phyloP scores from a whole-genome alignment of 2,113 vertebrate species.

The Mirounga angustirostris region DNA sequence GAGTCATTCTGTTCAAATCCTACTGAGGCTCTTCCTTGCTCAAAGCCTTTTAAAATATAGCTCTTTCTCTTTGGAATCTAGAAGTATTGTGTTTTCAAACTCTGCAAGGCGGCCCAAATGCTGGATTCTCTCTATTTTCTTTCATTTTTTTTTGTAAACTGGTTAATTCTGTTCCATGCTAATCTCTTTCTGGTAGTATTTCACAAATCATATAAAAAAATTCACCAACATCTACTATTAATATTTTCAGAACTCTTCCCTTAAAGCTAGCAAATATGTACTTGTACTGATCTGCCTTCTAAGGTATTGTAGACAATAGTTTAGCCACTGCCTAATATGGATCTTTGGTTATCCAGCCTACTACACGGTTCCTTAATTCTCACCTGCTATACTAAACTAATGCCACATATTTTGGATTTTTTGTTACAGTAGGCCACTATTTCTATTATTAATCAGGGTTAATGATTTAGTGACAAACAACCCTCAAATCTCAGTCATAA shows the following conservation, averaged over 20 bases:
- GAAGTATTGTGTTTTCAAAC: constrained; percentile 6
- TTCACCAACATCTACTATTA: background rate
- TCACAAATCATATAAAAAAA: background rate
- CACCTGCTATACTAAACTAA: background rate
- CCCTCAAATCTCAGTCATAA: background rate
- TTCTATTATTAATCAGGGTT: constrained; percentile 37
- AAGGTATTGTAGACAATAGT: background rate
- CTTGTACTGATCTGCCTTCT: background rate
- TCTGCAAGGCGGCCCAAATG: background rate
- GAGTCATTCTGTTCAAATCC: background rate
- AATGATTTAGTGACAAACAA: background rate
- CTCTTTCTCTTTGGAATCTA: constrained; percentile 4
- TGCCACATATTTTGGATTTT: background rate
- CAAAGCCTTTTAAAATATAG: constrained; percentile 51
- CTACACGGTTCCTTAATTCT: background rate
- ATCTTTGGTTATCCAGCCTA: background rate
- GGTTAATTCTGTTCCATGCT: constrained; percentile 22
- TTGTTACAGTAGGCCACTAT: background rate
- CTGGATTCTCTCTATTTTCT: background rate
- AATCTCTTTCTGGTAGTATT: constrained; percentile 8
- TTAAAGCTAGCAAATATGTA: constrained; percentile 31
- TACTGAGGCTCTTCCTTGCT: background rate
- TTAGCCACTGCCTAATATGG: background rate
- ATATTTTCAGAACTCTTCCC: constrained; percentile 21
- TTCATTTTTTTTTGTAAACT: constrained; percentile 16